Base-by-base conservation (phyloP, 2,888 invertebrate species). In the Lepetodrilus schrolli region DNA sequence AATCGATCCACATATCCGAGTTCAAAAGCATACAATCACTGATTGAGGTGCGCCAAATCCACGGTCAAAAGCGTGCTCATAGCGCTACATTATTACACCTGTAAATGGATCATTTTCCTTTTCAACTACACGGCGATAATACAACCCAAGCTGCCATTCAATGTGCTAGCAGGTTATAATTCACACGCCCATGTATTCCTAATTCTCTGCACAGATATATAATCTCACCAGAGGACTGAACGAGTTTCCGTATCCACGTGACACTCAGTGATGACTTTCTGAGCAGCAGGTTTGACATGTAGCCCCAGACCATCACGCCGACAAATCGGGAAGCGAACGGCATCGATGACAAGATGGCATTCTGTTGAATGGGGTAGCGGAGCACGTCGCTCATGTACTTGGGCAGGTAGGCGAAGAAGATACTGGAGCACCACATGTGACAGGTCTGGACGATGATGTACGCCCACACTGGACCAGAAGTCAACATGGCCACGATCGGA, bases 361-460 rank as follows among this genome's bases (percentile, higher is more conserved):
- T 58, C 58, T 58, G 36, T 58, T 65, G 48, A 30, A 72, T 66
- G 4, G 65, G 30, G 48, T 38, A 72, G 4, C 36, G 43, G 2
- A 72, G 34, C 17, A 72, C 65, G 36, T 66, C 66, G 10, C 66
- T 72, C 37, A 72, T 48, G 34, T 72, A 72, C n/a, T 65, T 48
- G 1, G 72, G 72, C 20, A 72, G 51, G 48, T 43, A 72, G 17
- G 51, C 20, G n/a, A 65, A 72, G 30, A 72, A 65, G 8, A 66
- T 65, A 8, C 34, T 66, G 13, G 65, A 65, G n/a, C 65, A 65
- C 66, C 72, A 72, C 65, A 48, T 72, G 34, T 72, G 65, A 66
- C 72, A 72, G 3, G 72, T 65, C 48, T 72, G 72, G 10, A 65
- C 65, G 3, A 72, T 30, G 23, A 66, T 34, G 48, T 21, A 65